Conservation (phyloP, 2,888 invertebrate species). For the Xylota sylvarum region DNA sequence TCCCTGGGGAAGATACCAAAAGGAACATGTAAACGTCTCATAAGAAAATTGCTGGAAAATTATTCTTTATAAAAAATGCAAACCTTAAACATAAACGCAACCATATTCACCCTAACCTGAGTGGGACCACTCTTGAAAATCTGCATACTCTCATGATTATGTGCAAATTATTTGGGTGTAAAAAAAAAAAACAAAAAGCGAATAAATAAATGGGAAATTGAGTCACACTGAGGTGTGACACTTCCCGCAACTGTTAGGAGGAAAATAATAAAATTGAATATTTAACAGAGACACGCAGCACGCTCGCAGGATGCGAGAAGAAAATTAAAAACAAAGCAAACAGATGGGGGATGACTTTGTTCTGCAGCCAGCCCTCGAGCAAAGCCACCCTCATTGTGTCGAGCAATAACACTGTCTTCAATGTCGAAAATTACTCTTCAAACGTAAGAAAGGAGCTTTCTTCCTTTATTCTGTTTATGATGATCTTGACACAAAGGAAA, state of each 20-base stretch:
- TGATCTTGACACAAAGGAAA: conserved; percentile 39
- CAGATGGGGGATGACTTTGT: conserved; percentile 14
- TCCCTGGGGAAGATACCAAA: conserved; percentile 55
- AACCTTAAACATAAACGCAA: conserved; percentile 49
- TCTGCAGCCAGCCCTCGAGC: neutral
- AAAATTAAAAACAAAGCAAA: conserved; percentile 56
- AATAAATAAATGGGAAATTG: conserved; percentile 40
- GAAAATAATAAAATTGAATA: conserved; percentile 49
- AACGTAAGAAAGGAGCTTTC: neutral
- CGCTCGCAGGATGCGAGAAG: neutral
- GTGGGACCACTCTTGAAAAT: conserved; percentile 5
- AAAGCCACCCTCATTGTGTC: neutral
- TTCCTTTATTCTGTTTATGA: conserved; percentile 23
- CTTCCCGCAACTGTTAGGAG: conserved; percentile 20
- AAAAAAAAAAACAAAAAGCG: conserved; percentile 27
- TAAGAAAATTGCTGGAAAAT: conserved; percentile 62
- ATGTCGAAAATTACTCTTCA: neutral
- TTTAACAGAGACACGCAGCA: conserved; percentile 28
- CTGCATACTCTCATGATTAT: conserved; percentile 59
- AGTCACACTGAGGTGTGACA: conserved; percentile 61
- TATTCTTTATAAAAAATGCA: conserved; percentile 62
- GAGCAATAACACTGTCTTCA: conserved; percentile 22
- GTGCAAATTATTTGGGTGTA: conserved; percentile 52
- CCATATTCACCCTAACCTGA: conserved; percentile 16
- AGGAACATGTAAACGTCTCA: conserved; percentile 38